Base-by-base conservation (phyloP, 2,113 vertebrate species). In the Onychostruthus taczanowskii region DNA sequence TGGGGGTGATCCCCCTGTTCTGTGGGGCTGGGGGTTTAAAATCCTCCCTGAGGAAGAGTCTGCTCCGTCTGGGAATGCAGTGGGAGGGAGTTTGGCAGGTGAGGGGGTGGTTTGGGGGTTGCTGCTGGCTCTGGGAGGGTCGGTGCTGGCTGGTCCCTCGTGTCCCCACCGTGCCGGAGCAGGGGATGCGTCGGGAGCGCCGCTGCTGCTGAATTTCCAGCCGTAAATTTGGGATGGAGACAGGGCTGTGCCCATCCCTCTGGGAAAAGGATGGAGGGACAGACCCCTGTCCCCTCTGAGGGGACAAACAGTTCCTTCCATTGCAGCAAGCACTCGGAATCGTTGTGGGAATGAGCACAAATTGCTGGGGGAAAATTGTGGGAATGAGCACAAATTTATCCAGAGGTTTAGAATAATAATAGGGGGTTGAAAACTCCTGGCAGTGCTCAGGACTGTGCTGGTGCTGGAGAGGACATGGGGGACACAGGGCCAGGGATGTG, bases 241-340 rank as follows among this genome's bases (percentile, higher is more conserved):
- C 1, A 2, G 35, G 3, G 39, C 68, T 0, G 1, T 68, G 22
- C 30, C 43, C 1, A 0, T 27, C 31, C 1, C 1, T 41, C 11
- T 50, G 63, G 67, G 66, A 44, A 13, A 55, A 20, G 58, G 68
- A 20, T 6, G 13, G 66, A 55, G 10, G 67, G 73, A 68, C 81
- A 46, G 53, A 62, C 0, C 37, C 12, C 31, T 23, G 76, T 64
- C 46, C 75, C 12, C 43, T 49, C 26, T 1, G 39, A 68, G 39
- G 69, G 62, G 53, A 28, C 3, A 1, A 20, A 16, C 50, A 1
- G 12, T 66, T 82, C 56, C 52, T 24, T 46, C 23, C n/a, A 0
- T 3, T 10, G 52, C 66, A n/a, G 83, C 0, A 0, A 9, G 17
- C 0, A 0, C 72, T 50, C 17, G 9, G 39, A 41, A 41, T 41